These are phyloP conservation scores for Porites cylindrica DNA, from an alignment of 92 coral and sea anemone species.

Conservation along the genomic window DNA sequence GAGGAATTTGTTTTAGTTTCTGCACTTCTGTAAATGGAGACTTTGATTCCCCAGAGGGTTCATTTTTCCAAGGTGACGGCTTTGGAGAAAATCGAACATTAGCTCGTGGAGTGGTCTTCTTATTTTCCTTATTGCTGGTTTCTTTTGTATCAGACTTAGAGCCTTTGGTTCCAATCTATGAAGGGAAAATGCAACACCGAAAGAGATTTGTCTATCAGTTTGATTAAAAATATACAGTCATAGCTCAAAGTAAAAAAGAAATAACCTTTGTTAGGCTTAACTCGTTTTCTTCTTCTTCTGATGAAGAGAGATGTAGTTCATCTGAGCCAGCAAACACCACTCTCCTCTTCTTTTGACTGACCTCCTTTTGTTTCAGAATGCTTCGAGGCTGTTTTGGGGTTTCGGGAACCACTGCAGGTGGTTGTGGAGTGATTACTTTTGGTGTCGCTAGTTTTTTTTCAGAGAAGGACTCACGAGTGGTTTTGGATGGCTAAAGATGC, in stretches of 20 bases:
- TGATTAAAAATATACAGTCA: neutral
- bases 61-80: slow-evolving; percentile 76
- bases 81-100: slow-evolving; percentile 95
- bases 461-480: neutral
- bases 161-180: slow-evolving; percentile 12
- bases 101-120: slow-evolving; percentile 74
- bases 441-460: neutral
- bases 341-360: slow-evolving; percentile 83
- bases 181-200: neutral
- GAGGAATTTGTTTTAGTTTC: slow-evolving; percentile 75
- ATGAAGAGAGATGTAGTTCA: slow-evolving; percentile 67
- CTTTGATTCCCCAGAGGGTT: slow-evolving; percentile 28
- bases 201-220: neutral
- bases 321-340: slow-evolving; percentile 90
- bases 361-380: slow-evolving; percentile 78
- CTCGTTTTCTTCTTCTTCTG: slow-evolving; percentile 67
- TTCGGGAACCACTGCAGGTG: slow-evolving; percentile 62
- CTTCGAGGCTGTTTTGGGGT: slow-evolving; percentile 78
- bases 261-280: neutral
- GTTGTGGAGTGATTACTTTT: slow-evolving; percentile 47
- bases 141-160: neutral
- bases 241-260: neutral
- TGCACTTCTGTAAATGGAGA: slow-evolving; percentile 40
- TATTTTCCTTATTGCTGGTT: slow-evolving; percentile 45
- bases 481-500: neutral